A percentile compares a stretch with the other conserved stretches of the same genome.
Conservation (phyloP, 2,113 vertebrate genomes). For the Amazona vittata region DNA sequence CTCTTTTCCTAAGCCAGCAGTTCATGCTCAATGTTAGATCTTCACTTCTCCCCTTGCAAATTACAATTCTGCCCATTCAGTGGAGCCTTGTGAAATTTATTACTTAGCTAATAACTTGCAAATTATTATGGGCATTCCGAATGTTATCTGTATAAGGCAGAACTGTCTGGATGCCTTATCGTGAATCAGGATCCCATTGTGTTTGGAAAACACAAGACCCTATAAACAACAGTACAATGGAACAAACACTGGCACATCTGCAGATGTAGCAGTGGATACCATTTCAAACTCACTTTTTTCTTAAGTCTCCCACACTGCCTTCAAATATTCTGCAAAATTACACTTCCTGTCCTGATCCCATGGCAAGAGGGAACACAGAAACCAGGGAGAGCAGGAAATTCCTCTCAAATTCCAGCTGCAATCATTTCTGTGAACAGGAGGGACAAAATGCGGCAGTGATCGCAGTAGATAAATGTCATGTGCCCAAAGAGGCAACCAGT, state of each 20-base stretch:
- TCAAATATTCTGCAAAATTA: slow-evolving; percentile 52
- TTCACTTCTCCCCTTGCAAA: neutral
- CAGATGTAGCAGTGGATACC: slow-evolving; percentile 28
- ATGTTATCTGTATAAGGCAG: neutral
- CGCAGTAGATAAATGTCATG: neutral
- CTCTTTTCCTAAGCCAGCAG: neutral
- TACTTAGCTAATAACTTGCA: neutral
- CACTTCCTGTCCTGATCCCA: slow-evolving; percentile 39
- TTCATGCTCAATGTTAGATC: neutral
- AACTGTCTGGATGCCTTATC: neutral
- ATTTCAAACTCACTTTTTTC: slow-evolving; percentile 22
- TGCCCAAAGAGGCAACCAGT: neutral
- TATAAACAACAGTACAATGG: neutral
- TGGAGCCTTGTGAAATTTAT: neutral
- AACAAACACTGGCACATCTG: slow-evolving; percentile 19
- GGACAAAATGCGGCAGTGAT: neutral
- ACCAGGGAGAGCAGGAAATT: slow-evolving; percentile 57
- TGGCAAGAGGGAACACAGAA: slow-evolving; percentile 30
- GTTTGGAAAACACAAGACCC: neutral
- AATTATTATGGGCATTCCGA: neutral
- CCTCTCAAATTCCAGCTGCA: slow-evolving; percentile 54
- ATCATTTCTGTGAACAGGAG: slow-evolving; percentile 30
- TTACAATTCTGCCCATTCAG: neutral
- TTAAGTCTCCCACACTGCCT: slow-evolving; percentile 5
- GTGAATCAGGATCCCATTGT: neutral